Conservation (phyloP, 1,140 invertebrate species). For the Caenorhabditis brenneri region DNA sequence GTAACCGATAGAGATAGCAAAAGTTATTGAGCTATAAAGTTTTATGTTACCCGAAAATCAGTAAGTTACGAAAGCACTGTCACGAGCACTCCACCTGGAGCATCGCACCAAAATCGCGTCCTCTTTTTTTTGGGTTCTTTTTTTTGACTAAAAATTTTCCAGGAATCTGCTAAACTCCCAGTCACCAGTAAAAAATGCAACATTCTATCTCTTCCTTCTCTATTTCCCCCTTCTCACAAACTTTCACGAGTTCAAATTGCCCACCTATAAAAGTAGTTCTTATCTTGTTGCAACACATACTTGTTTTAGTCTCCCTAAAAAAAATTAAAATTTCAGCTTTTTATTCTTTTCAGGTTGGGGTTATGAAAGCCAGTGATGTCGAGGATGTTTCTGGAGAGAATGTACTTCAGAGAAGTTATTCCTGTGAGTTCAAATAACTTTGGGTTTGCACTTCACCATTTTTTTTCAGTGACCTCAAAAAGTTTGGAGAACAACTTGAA, state of each 20-base stretch:
- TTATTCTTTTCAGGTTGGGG: not conserved
- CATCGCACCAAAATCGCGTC: no score
- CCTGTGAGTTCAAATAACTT: no score
- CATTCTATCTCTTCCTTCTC: not conserved
- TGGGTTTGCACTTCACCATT: no score
- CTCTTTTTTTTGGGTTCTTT: no score
- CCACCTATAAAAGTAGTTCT: not conserved
- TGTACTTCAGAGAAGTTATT: not conserved
- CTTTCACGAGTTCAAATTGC: not conserved
- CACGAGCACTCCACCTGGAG: no score
- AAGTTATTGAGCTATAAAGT: no score
- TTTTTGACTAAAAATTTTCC: no score
- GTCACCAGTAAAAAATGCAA: not conserved
- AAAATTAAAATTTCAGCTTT: not conserved
- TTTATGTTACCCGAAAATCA: no score
- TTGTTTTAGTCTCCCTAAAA: not conserved
- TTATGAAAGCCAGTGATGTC: not conserved
- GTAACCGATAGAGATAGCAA: no score
- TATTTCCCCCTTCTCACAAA: not conserved
- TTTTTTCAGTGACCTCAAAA: slow-evolving; percentile 2
- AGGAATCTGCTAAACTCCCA: no score
- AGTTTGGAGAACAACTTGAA: slow-evolving; percentile 7
- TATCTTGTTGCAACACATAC: no score
- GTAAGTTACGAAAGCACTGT: no score
- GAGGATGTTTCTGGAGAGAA: not conserved